Base-by-base conservation (phyloP, 2,113 vertebrate genomes). In the Trachemys scripta region DNA sequence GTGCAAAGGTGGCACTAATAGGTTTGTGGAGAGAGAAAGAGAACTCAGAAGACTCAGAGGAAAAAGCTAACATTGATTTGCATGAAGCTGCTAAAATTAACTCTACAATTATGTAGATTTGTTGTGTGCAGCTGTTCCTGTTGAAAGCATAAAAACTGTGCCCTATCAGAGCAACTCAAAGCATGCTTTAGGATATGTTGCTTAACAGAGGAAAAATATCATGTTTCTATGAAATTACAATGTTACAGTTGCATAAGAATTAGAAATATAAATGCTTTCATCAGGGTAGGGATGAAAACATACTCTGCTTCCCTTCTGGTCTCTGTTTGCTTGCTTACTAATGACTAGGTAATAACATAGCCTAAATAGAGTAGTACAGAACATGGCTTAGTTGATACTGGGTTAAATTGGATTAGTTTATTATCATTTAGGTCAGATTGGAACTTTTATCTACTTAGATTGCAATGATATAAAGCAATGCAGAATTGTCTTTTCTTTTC, bases 61-160 rank as follows among this genome's bases (percentile, higher is more conserved):
- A 84, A 72, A 91, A 96, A 89, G 16, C 56, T 89, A 85, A 85
- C 0, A 45, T 27, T 80, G 0, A 72, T 90, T 95, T 93, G 57
- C 76, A 79, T 38, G 53, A 95, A 96, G 14, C 54, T 92, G 50
- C 76, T 90, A 79, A 88, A 82, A 75, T 88, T 54, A 95, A 85
- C 79, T 51, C 72, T 91, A 69, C 81, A 89, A 8, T 90, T 96
- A 50, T 80, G 69, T 78, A 56, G 4, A 69, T 94, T 38, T 75
- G 35, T 90, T 94, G 50, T 88, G 17, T 84, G 29, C 80, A 90
- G 8, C 45, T 53, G n/a, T 82, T 76, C 49, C 59, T 92, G 25
- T 49, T 49, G 82, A 78, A 94, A 92, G 49, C 51, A 10, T 57
- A 49, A 57, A 42, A n/a, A n/a, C 20, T 62, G 45, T 50, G 12